Evolutionary conservation across 2,888 invertebrate genomes (phyloP).

Genomic region (Malthinus flaveolus): DNA sequence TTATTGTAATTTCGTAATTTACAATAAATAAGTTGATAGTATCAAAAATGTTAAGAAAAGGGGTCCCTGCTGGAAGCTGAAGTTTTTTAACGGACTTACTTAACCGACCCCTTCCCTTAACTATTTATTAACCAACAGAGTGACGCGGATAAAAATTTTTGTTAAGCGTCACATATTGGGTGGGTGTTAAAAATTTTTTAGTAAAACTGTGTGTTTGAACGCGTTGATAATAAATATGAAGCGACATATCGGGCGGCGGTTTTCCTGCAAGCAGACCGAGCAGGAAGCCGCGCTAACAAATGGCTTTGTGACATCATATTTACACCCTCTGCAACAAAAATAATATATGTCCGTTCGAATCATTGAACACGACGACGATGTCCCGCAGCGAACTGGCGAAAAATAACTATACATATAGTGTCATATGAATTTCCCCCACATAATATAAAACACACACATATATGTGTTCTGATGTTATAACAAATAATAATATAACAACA

Average conservation of each 20-base stretch:
- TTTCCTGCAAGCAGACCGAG: slow-evolving; percentile 52
- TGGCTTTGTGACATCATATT: slow-evolving; percentile 55
- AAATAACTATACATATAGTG: slow-evolving; percentile 38
- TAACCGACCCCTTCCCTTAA: no score
- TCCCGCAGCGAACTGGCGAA: slow-evolving; percentile 38
- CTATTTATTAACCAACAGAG: background rate
- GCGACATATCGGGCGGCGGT: slow-evolving; percentile 54
- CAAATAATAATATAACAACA: slow-evolving; percentile 28
- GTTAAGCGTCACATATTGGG: slow-evolving; percentile 9
- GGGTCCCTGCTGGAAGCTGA: no score
- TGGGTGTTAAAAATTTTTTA: no score
- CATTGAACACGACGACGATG: slow-evolving; percentile 51
- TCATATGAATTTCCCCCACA: slow-evolving; percentile 20
- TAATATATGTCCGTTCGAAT: slow-evolving; percentile 55
- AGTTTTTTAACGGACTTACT: no score
- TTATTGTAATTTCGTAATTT: slow-evolving; percentile 7
- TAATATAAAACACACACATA: background rate
- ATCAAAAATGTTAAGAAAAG: no score
- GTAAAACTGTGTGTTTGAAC: slow-evolving; percentile 20
- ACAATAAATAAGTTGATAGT: background rate
- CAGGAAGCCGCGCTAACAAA: slow-evolving; percentile 52
- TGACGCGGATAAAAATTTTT: background rate
- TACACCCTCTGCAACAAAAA: slow-evolving; percentile 54
- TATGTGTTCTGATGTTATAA: slow-evolving; percentile 25
- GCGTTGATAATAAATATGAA: slow-evolving; percentile 50